Conservation (phyloP, 2,113 vertebrate species). For the Nannobrachium achirus region DNA sequence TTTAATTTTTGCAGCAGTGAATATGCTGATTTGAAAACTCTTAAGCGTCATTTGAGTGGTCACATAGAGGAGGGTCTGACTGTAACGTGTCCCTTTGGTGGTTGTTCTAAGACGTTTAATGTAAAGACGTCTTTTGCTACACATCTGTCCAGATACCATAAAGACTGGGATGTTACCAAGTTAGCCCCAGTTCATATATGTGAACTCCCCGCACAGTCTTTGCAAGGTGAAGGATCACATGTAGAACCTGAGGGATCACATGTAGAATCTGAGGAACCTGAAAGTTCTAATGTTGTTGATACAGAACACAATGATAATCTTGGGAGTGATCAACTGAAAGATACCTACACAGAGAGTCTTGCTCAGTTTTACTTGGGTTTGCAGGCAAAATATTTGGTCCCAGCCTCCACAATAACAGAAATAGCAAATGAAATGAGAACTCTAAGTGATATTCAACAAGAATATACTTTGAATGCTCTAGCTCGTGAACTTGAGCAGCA, state of each 20-base stretch:
- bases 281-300: slow-evolving; percentile 11
- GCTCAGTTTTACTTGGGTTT: too few relatives aligned
- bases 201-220: slow-evolving; percentile 15
- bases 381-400: too few relatives aligned
- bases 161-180: slow-evolving; percentile 9
- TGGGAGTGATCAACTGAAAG: background rate
- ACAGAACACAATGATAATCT: slow-evolving; percentile 6
- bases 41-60: slow-evolving; percentile 19
- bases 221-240: slow-evolving; percentile 13
- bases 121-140: slow-evolving; percentile 15
- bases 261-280: too few relatives aligned
- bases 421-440: too few relatives aligned
- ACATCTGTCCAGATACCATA: slow-evolving; percentile 24
- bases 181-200: slow-evolving; percentile 20
- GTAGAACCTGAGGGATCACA: slow-evolving; percentile 7
- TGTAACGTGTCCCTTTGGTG: slow-evolving; percentile 22
- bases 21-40: slow-evolving; percentile 23
- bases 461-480: slow-evolving; percentile 16
- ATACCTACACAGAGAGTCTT: too few relatives aligned
- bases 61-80: slow-evolving; percentile 20
- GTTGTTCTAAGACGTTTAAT: slow-evolving; percentile 21
- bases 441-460: slow-evolving; percentile 33
- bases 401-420: too few relatives aligned
- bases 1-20: slow-evolving; percentile 17
- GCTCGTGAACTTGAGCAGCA: slow-evolving; percentile 24